A percentile compares a stretch with the other conserved stretches of the same genome.
These are phyloP conservation scores for Altica lythri DNA, from an alignment of 2,888 invertebrate genomes.

Conservation along the genomic window DNA sequence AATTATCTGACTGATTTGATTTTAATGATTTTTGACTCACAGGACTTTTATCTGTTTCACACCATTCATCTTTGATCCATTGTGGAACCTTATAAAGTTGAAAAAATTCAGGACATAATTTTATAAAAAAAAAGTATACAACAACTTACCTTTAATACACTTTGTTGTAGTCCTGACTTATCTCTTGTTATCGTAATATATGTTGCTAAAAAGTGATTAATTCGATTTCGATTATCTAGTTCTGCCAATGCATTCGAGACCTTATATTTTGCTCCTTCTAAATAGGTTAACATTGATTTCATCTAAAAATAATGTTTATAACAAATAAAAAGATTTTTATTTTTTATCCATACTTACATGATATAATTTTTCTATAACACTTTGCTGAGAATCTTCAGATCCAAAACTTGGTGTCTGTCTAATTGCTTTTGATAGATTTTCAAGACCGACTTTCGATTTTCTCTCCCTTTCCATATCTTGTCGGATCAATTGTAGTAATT, in stretches of 20 bases:
- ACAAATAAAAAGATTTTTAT: background rate
- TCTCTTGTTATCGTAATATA: constrained; percentile 89
- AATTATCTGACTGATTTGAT: constrained; percentile 57
- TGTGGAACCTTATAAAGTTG: constrained; percentile 68
- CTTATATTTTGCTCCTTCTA: constrained; percentile 90
- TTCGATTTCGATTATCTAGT: constrained; percentile 76
- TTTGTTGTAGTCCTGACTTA: constrained; percentile 87
- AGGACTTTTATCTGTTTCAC: constrained; percentile 55
- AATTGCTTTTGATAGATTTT: constrained; percentile 86
- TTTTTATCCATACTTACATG: constrained; percentile 67
- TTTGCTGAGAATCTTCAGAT: constrained; percentile 87
- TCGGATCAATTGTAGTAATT: constrained; percentile 82
- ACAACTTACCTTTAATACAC: constrained; percentile 71
- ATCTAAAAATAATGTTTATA: constrained; percentile 65
- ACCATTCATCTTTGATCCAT: constrained; percentile 72
- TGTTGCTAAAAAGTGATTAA: constrained; percentile 80
- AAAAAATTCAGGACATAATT: constrained; percentile 4
- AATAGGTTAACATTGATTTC: constrained; percentile 87
- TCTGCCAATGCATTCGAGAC: constrained; percentile 82
- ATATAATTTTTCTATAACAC: constrained; percentile 88
- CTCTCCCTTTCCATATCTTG: constrained; percentile 89
- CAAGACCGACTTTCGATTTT: constrained; percentile 86
- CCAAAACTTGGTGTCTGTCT: constrained; percentile 85
- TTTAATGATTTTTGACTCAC: constrained; percentile 53
- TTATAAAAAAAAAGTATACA: constrained; percentile 9